Evolutionary conservation across 2,113 vertebrate genomes (phyloP).

Genomic region (Odontophorus gujanensis): DNA sequence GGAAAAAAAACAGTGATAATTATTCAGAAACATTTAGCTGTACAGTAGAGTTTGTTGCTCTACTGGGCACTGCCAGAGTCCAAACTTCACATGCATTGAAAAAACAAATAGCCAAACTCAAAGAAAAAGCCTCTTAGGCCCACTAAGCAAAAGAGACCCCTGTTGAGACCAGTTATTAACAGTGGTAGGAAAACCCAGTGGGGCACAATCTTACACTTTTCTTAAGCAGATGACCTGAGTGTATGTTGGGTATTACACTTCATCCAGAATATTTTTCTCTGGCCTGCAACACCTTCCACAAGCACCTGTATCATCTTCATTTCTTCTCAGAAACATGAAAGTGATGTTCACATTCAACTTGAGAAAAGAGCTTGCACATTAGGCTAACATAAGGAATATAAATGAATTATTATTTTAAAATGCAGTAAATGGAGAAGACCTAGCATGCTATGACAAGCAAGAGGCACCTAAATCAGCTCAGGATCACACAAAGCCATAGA

Average conservation of each 20-base stretch:
- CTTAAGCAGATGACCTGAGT: neutral
- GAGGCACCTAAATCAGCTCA: neutral
- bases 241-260: neutral
- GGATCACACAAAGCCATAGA: neutral
- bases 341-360: neutral
- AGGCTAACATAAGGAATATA: neutral
- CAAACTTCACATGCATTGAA: neutral
- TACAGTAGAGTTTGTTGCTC: neutral
- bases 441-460: neutral
- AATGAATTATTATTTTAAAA: neutral
- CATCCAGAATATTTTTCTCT: conserved; percentile 43
- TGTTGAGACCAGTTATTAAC: neutral
- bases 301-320: conserved; percentile 37
- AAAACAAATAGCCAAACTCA: neutral
- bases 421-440: neutral
- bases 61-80: neutral
- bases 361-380: neutral
- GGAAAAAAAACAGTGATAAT: neutral
- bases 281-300: conserved; percentile 23
- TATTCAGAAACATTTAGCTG: neutral
- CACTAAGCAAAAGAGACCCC: neutral
- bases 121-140: neutral
- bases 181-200: neutral
- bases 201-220: neutral
- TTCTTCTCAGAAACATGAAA: conserved; percentile 13